Base-by-base conservation (phyloP, 2,888 invertebrate genomes). In the Bombylius discolor region DNA sequence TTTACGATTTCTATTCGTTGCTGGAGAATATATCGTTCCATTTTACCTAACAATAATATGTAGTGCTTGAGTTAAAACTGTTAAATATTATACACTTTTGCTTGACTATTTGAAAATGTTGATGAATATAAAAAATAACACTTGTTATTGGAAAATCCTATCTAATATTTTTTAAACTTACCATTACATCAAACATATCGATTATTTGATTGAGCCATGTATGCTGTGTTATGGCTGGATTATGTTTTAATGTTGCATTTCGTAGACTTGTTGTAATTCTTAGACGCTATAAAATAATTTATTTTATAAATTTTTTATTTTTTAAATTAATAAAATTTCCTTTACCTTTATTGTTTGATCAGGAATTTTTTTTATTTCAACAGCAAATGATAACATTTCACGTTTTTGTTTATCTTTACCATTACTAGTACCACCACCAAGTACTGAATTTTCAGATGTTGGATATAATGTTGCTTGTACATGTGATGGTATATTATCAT, bases 141-240 rank as follows among this genome's bases (percentile, higher is more conserved):
- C n/a, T n/a, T n/a, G n/a, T n/a, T 23, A 23, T 23, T 23, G 23
- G 23, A 1, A 23, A 23, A 23, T 3, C 23, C 23, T n/a, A n/a
- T n/a, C n/a, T n/a, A n/a, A n/a, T n/a, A n/a, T 23, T 3, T 23
- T 23, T 23, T 23, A 23, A 34, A 48, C 62, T 62, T 63, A 68
- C 68, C 36, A 83, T 70, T 4, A 96, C 88, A 66, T 95, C 91
- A 61, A 97, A 80, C 61, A 94, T 89, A 68, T 95, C 93, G 62
- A 89, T 82, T 14, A 95, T 68, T 65, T 91, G 89, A 1, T 84
- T 82, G 51, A 90, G 79, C 90, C 90, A 91, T 46, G 83, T 82
- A 58, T 85, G 82, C 51, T 84, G 81, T 13, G 84, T 78, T 52
- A 78, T 74, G 55, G 81, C 80, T 67, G 83, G 78, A 63, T 82